Evolutionary conservation across 2,797 vertebrate species (phyloP), one percentile per base, ranked within the genome.

Genomic region (Falco naumanni): DNA sequence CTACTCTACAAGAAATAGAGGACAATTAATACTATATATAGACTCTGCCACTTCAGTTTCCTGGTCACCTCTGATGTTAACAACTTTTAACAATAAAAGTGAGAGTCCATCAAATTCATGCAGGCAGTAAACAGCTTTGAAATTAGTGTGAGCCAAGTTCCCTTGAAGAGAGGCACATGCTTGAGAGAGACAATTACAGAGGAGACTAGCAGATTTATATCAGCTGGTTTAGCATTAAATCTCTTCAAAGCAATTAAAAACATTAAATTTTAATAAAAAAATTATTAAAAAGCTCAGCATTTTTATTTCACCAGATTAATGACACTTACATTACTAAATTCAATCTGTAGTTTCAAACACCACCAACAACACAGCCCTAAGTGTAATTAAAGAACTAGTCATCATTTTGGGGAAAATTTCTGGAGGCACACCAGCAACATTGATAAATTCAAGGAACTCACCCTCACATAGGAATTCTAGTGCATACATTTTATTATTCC

Each of bases 231-330:
- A 92, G 54, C 92, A 89, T 54, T 95, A 94, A 93, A 95, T 94
- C 85, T 90, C 87, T 84, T 87, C 72, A 60, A 83, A 90, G 81
- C 74, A 91, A 93, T 95, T 90, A 86, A 90, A 94, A 95, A 94
- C 89, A 95, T 89, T 94, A 95, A 92, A 87, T 82, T 86, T 39
- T 39, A 39, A 39, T 39, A 11, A 76, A 86, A 80, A 81, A 63
- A 77, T 87, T 93, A 96, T 91, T 83, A 94, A 90, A 94, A 96
- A 94, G 70, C 64, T 72, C 25, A 3, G 88, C 87, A 84, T 94
- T 95, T 94, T 95, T 95, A 95, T 95, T 95, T 94, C 64, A 84
- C 53, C 54, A 96, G 93, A 96, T 95, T 88, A 94, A 94, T 83
- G 90, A 74, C 74, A 65, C 63, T 77, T 93, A 76, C 34, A 68